These are phyloP conservation scores for Tuta absoluta DNA, from an alignment of 2,888 invertebrate genomes.

Conservation along the genomic window DNA sequence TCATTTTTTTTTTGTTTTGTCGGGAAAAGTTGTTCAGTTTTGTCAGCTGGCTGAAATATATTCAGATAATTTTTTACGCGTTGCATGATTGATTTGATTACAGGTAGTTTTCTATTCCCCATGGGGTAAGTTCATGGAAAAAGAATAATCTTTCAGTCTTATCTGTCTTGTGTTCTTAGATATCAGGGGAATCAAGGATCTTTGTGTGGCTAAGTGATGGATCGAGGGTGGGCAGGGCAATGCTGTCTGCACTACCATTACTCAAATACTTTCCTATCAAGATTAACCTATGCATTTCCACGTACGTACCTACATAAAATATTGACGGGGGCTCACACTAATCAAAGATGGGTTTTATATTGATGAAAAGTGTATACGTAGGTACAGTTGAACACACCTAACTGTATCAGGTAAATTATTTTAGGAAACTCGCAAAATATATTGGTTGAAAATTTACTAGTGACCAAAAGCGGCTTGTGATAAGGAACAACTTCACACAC, in stretches of 20 bases:
- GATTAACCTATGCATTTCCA: not conserved
- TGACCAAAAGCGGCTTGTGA: too few species aligned
- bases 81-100: too few species aligned
- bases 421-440: too few species aligned
- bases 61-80: too few species aligned
- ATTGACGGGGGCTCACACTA: not conserved
- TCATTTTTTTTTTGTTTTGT: too few species aligned
- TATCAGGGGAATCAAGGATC: not conserved
- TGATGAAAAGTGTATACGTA: too few species aligned
- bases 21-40: too few species aligned
- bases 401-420: too few species aligned
- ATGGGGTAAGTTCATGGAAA: not conserved
- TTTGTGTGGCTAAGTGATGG: slow-evolving; percentile 7
- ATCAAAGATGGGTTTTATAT: not conserved
- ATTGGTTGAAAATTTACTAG: too few species aligned
- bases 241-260: not conserved
- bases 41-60: too few species aligned
- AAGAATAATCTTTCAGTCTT: not conserved
- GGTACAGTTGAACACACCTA: too few species aligned
- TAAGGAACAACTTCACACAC: too few species aligned
- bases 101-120: not conserved
- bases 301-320: not conserved
- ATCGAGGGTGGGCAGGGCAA: not conserved
- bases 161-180: not conserved
- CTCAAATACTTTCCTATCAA: slow-evolving; percentile 8